A percentile compares a stretch with the other conserved stretches of the same genome.
Evolutionary conservation across 2,113 vertebrate species (phyloP).

Genomic region (Callithrix jacchus): DNA sequence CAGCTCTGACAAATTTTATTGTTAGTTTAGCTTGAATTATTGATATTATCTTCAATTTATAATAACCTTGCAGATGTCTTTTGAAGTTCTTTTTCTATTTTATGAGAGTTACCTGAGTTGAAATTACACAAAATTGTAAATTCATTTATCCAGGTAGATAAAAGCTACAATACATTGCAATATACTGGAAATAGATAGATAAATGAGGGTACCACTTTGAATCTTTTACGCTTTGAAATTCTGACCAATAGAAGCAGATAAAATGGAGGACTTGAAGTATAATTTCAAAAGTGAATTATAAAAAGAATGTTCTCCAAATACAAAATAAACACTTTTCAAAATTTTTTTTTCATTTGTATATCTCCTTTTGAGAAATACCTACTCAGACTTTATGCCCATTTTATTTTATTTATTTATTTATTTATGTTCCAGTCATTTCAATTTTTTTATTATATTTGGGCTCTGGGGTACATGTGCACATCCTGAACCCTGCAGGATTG

Average conservation of each 20-base stretch:
- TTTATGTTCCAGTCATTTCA: no score
- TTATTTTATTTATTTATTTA: no score
- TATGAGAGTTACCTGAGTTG: not conserved
- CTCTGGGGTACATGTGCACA: no score
- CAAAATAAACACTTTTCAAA: not conserved
- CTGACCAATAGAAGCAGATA: not conserved
- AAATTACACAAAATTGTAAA: not conserved
- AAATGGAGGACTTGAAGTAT: not conserved
- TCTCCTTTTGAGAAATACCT: not conserved
- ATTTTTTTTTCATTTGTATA: not conserved
- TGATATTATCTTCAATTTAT: not conserved
- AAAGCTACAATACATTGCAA: not conserved
- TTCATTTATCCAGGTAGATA: not conserved
- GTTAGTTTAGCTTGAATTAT: not conserved
- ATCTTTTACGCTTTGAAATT: not conserved
- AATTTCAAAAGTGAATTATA: not conserved
- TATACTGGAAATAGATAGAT: not conserved
- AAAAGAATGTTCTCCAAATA: not conserved
- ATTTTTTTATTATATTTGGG: no score
- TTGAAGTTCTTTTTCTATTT: not conserved
- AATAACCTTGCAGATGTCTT: not conserved
- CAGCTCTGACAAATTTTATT: not conserved
- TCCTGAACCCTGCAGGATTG: no score
- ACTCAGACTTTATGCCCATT: no score
- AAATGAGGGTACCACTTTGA: not conserved